Base-by-base conservation (phyloP, 2,797 vertebrate genomes). In the Lacerta agilis region DNA sequence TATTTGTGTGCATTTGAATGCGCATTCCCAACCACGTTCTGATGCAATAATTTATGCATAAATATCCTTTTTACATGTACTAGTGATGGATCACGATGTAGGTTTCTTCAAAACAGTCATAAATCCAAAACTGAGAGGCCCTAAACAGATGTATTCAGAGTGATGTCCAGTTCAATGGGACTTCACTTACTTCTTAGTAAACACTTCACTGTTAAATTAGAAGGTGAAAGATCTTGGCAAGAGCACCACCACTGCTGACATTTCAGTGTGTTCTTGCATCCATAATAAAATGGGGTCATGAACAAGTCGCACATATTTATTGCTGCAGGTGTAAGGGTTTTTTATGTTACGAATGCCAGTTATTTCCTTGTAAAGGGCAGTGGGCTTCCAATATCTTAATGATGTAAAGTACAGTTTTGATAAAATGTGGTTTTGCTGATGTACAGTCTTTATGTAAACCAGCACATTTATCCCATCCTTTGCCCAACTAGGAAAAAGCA, bases 401-500 rank as follows among this genome's bases (percentile, higher is more conserved):
- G 88, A 92, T 94, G 88, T 95, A 92, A 90, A 91, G 88, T 94
- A 94, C 90, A 90, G 92, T 93, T 92, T 92, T 55, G 90, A 92
- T 92, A 94, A 96, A 94, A 93, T 94, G 93, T 92, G 88, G 87
- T 88, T 90, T 92, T 86, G 73, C 94, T 96, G 94, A 92, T 97
- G 94, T 97, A 96, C 90, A 61, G 93, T 95, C 91, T 95, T 93
- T 93, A 92, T 88, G 93, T 95, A 95, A 96, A 95, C 93, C 91
- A 91, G 25, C 94, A 93, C 95, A 95, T 95, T 92, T 95, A 95
- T 87, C 93, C 88, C 94, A 94, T 86, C 92, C 90, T 94, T 93
- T 93, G 92, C 92, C 61, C 93, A 93, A 91, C 87, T 93, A 92
- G 92, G 93, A 61, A 9, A 92, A 96, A 96, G 94, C 90, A 93